Evolutionary conservation across 2,888 invertebrate species (phyloP).

Genomic region (Synergus laeviventris): DNA sequence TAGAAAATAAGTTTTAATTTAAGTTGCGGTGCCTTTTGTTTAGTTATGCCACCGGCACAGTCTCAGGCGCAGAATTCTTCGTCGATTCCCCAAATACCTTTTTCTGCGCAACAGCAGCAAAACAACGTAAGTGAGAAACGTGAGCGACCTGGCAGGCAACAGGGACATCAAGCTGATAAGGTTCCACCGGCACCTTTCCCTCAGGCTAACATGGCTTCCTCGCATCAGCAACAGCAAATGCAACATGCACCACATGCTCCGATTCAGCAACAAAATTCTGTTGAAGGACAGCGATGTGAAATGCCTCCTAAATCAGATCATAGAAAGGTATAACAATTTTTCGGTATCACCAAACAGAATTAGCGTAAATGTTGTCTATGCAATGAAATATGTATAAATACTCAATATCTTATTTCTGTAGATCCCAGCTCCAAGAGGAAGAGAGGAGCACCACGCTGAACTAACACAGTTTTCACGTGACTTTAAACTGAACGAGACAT

Average conservation of each 20-base stretch:
- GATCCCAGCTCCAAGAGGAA: conserved; percentile 64
- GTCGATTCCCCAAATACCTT: conserved; percentile 64
- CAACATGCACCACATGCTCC: conserved; percentile 63
- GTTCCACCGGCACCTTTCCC: conserved; percentile 73
- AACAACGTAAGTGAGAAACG: conserved; percentile 72
- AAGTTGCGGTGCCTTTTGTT: not conserved
- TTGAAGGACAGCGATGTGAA: conserved; percentile 68
- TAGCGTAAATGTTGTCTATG: too few species aligned
- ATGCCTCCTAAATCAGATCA: conserved; percentile 68
- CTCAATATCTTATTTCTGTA: conserved; percentile 42
- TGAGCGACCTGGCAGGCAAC: conserved; percentile 71
- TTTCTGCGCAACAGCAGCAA: conserved; percentile 58
- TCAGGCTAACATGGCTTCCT: conserved; percentile 66
- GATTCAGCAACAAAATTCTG: conserved; percentile 67
- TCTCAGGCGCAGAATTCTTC: conserved; percentile 60
- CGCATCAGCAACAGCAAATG: conserved; percentile 64
- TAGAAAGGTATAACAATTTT: conserved; percentile 61
- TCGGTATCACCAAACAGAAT: not conserved
- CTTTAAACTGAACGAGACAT: conserved; percentile 82
- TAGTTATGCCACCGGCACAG: conserved; percentile 59
- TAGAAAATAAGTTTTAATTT: not conserved
- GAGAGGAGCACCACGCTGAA: conserved; percentile 77
- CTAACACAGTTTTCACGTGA: conserved; percentile 88
- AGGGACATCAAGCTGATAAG: conserved; percentile 71
- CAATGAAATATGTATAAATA: too few species aligned